Evolutionary conservation across 1,140 invertebrate species (phyloP).

Genomic region (Eulimnadia texana): DNA sequence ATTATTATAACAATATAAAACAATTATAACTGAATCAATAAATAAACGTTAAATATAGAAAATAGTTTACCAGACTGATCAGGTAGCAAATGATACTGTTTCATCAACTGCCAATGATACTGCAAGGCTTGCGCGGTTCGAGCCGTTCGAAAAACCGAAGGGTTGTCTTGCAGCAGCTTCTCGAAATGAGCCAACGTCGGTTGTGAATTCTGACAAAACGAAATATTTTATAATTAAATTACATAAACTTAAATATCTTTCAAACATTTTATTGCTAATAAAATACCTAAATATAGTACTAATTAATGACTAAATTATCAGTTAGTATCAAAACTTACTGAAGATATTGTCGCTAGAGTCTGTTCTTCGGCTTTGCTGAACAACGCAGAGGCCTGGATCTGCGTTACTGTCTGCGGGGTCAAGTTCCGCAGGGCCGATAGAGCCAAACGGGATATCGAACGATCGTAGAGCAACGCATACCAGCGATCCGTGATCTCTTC

Average conservation of each 20-base stretch:
- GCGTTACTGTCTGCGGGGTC: slow-evolving; percentile 73
- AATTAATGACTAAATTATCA: not conserved
- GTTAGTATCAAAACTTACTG: slow-evolving; percentile 58
- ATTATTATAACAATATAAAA: too few species aligned
- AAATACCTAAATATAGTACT: not conserved
- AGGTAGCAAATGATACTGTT: slow-evolving; percentile 79
- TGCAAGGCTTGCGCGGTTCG: slow-evolving; percentile 72
- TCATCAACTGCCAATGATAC: slow-evolving; percentile 82
- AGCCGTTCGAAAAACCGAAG: slow-evolving; percentile 68
- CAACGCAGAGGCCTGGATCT: slow-evolving; percentile 72
- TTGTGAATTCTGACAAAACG: slow-evolving; percentile 34
- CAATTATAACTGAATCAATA: too few species aligned
- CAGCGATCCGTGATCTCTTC: slow-evolving; percentile 89
- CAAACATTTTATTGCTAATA: not conserved
- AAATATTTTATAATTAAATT: not conserved
- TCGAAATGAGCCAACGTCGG: slow-evolving; percentile 67
- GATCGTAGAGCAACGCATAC: slow-evolving; percentile 89
- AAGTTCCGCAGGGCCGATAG: slow-evolving; percentile 84
- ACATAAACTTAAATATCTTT: not conserved
- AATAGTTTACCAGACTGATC: slow-evolving; percentile 74
- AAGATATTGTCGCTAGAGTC: slow-evolving; percentile 61
- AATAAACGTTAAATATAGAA: too few species aligned
- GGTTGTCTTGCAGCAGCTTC: slow-evolving; percentile 69
- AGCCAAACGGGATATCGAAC: slow-evolving; percentile 67
- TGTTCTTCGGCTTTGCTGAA: slow-evolving; percentile 83